Evolutionary conservation across 1,140 invertebrate genomes (phyloP).

Genomic region (Musca vetustissima): DNA sequence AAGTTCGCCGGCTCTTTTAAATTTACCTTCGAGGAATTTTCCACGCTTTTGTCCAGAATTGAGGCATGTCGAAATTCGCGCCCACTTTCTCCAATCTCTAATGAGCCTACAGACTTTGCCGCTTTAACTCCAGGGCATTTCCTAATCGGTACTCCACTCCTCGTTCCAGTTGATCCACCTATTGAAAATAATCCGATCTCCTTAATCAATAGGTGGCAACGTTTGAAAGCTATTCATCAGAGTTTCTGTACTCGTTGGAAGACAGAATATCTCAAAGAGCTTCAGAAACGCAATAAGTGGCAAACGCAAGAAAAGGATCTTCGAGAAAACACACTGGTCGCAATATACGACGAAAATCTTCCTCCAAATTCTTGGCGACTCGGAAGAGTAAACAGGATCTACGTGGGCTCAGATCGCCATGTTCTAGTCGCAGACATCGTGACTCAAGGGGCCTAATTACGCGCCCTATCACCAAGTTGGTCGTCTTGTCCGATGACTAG

Average conservation of each 20-base stretch:
- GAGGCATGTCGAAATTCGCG: background rate
- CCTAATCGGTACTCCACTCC: background rate
- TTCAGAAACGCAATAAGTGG: background rate
- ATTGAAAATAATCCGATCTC: background rate
- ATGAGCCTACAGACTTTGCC: background rate
- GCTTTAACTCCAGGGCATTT: conserved; percentile 4
- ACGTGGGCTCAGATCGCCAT: too few species aligned
- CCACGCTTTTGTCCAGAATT: background rate
- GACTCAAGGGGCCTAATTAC: too few species aligned
- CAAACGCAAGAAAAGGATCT: background rate
- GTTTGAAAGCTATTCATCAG: background rate
- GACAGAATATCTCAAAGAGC: background rate
- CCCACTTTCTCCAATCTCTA: background rate
- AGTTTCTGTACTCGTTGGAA: background rate
- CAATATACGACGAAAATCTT: background rate
- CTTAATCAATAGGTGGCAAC: background rate
- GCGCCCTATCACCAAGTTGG: too few species aligned
- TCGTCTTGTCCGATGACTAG: too few species aligned
- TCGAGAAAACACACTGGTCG: background rate
- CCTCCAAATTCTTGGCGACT: background rate
- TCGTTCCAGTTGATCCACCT: background rate
- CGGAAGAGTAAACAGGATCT: background rate
- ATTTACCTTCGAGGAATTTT: background rate
- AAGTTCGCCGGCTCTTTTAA: background rate
- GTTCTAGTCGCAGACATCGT: too few species aligned